These are phyloP conservation scores for Falco peregrinus DNA, from an alignment of 2,797 vertebrate genomes.

Conservation along the genomic window DNA sequence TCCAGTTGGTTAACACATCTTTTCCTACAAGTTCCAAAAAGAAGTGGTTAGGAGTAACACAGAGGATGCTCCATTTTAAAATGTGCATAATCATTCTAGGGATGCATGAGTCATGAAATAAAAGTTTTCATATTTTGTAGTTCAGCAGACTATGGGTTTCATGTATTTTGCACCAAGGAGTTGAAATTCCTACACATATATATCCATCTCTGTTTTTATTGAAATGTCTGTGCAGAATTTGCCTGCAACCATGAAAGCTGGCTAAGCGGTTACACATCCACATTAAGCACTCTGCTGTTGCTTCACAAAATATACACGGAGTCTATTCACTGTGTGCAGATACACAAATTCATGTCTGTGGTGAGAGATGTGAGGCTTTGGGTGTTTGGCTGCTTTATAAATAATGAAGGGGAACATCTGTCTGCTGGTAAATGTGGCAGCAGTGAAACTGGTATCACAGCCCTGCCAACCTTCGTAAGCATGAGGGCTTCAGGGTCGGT, in stretches of 20 bases:
- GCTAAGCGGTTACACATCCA: background rate
- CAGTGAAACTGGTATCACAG: background rate
- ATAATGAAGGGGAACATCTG: conserved; percentile 26
- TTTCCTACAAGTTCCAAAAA: background rate
- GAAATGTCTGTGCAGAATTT: background rate
- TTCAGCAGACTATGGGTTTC: background rate
- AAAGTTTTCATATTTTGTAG: background rate
- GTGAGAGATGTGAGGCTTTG: background rate
- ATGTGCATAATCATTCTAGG: background rate
- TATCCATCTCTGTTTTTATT: background rate
- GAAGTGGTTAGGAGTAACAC: background rate
- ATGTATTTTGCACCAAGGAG: background rate
- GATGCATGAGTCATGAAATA: background rate
- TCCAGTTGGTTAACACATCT: background rate
- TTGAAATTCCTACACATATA: background rate
- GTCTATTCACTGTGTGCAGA: fast-evolving
- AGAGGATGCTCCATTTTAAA: background rate
- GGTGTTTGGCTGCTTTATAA: background rate
- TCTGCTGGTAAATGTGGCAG: background rate
- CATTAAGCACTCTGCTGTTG: background rate
- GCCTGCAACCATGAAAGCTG: background rate
- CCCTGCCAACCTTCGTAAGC: background rate
- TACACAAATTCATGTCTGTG: background rate
- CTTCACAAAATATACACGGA: background rate
- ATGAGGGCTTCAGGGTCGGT: background rate